Conservation (phyloP, 2,797 vertebrate genomes). For the Gorsachius magnificus region DNA sequence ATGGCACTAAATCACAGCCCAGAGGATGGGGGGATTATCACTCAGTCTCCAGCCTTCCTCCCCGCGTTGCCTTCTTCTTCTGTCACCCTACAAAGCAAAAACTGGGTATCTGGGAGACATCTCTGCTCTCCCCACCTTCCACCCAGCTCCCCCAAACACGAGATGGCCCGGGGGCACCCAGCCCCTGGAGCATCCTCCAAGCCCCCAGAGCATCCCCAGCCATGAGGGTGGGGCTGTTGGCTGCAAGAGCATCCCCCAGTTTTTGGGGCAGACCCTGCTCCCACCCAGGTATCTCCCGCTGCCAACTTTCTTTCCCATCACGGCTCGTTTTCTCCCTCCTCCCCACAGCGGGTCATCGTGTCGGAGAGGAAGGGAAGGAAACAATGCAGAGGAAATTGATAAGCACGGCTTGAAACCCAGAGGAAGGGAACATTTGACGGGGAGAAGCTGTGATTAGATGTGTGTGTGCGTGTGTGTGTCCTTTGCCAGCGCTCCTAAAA, state of each 20-base stretch:
- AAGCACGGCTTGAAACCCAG: constrained; percentile 26
- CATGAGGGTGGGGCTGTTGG: background rate
- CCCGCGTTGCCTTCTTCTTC: background rate
- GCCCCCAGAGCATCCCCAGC: background rate
- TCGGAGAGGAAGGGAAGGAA: background rate
- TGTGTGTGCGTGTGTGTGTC: background rate
- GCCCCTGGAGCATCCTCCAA: background rate
- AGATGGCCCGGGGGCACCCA: background rate
- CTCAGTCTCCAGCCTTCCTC: background rate
- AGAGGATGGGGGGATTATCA: background rate
- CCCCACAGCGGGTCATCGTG: background rate
- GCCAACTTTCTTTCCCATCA: background rate
- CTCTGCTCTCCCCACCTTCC: background rate
- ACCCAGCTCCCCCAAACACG: background rate
- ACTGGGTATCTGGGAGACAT: background rate
- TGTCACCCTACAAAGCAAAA: background rate
- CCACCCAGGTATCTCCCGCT: background rate
- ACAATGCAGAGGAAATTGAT: constrained; percentile 43
- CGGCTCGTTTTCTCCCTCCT: background rate
- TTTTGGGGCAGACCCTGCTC: background rate
- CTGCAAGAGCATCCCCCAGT: background rate
- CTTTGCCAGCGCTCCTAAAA: constrained; percentile 48
- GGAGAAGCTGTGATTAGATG: constrained; percentile 47
- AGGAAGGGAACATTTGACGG: constrained; percentile 28
- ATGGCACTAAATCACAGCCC: background rate